phyloP scores from a whole-genome alignment of 1,140 invertebrate species.

The Papilio aristodemus region DNA sequence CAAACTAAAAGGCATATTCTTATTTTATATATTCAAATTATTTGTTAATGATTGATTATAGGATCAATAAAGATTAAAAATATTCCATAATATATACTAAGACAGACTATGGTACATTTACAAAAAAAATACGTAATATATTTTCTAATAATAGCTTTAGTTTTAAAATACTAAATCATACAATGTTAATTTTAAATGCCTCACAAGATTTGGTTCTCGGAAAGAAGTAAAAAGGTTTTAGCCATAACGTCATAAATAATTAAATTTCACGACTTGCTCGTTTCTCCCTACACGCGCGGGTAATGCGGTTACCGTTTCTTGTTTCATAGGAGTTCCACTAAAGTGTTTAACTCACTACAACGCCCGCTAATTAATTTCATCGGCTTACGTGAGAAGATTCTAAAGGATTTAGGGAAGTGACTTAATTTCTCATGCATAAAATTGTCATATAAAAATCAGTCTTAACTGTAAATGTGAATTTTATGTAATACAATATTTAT shows the following conservation, averaged over 20 bases:
- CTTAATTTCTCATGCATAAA: not conserved
- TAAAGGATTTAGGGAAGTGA: not conserved
- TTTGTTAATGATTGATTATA: too few species aligned
- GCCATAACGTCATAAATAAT: not conserved
- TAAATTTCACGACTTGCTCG: not conserved
- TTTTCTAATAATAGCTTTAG: too few species aligned
- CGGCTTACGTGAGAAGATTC: not conserved
- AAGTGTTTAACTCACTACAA: constrained; percentile 9
- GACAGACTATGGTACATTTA: too few species aligned
- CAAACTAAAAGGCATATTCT: too few species aligned
- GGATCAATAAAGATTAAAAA: too few species aligned
- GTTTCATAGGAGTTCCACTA: constrained; percentile 4
- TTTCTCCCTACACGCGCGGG: not conserved
- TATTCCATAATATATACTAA: too few species aligned
- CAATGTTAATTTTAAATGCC: too few species aligned
- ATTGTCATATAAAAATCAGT: not conserved
- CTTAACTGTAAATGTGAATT: too few species aligned
- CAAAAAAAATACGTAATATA: too few species aligned
- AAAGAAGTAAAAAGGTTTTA: not conserved
- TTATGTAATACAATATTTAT: too few species aligned
- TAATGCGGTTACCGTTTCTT: constrained; percentile 13
- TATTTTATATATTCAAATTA: too few species aligned
- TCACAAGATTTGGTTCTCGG: not conserved
- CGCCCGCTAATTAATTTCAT: constrained; percentile 11
- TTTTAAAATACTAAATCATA: too few species aligned